phyloP scores from a whole-genome alignment of 1,140 invertebrate genomes.

The Holotrichia oblita region DNA sequence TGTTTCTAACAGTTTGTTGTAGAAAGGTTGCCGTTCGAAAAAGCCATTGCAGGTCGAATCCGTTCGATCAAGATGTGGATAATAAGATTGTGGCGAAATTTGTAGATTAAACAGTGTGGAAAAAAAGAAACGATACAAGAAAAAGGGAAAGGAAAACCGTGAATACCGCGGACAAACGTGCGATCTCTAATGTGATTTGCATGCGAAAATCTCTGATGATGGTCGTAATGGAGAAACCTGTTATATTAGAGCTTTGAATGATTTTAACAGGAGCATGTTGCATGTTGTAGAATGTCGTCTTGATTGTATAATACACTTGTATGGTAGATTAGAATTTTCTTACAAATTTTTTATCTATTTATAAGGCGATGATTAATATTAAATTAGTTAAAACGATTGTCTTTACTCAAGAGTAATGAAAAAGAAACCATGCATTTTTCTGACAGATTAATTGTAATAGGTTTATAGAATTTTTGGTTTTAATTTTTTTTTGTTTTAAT shows the following conservation, averaged over 20 bases:
- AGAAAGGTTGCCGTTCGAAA: too few relatives aligned
- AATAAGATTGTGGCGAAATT: background rate
- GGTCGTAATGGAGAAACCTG: conserved; percentile 18
- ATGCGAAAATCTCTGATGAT: conserved; percentile 27
- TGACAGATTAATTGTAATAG: too few relatives aligned
- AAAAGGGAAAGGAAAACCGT: conserved; percentile 41
- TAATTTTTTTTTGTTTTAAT: too few relatives aligned
- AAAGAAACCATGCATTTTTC: too few relatives aligned
- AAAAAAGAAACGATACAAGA: background rate
- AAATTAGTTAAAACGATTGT: too few relatives aligned
- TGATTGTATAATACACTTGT: background rate
- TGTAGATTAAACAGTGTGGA: background rate
- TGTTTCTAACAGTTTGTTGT: conserved; percentile 8
- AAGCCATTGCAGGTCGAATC: too few relatives aligned
- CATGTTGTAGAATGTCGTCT: background rate
- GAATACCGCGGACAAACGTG: conserved; percentile 60
- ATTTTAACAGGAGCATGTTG: background rate
- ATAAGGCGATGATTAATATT: too few relatives aligned
- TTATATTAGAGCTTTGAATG: background rate
- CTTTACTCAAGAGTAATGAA: too few relatives aligned
- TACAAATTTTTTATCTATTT: too few relatives aligned
- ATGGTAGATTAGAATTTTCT: too few relatives aligned
- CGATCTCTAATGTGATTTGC: conserved; percentile 47
- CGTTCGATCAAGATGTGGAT: too few relatives aligned
- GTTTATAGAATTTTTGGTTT: too few relatives aligned